Evolutionary conservation across 2,797 vertebrate genomes (phyloP).

Genomic region (Margarornis squamiger): DNA sequence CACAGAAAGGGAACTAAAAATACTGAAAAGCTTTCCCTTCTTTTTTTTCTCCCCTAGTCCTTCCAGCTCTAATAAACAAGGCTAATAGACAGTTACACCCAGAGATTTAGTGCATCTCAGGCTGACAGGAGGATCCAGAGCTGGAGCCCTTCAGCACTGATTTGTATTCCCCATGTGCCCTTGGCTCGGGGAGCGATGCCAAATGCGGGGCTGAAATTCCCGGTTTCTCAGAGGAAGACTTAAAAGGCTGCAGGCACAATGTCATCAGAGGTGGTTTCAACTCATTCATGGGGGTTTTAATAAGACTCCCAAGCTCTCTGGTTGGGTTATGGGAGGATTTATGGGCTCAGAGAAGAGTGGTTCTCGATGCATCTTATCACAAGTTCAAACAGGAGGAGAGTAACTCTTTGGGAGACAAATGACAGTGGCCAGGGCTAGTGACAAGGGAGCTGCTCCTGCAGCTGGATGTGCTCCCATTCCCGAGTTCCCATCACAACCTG

Average conservation of each 20-base stretch:
- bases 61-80: not conserved
- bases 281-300: not conserved
- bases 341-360: not conserved
- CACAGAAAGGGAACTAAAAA: not conserved
- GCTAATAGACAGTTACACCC: not conserved
- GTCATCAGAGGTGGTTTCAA: not conserved
- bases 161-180: not conserved
- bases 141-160: not conserved
- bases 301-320: not conserved
- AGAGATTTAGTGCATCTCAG: not conserved
- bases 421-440: not conserved
- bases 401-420: not conserved
- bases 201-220: not conserved
- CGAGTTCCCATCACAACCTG: accelerated
- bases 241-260: not conserved
- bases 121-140: not conserved
- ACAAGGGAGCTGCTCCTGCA: not conserved
- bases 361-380: not conserved
- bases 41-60: not conserved
- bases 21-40: not conserved
- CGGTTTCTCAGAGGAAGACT: not conserved
- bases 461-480: not conserved
- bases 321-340: not conserved
- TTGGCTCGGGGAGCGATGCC: not conserved
- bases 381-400: not conserved